phyloP scores from a whole-genome alignment of 2,888 invertebrate genomes.

The Panzeria rudis region DNA sequence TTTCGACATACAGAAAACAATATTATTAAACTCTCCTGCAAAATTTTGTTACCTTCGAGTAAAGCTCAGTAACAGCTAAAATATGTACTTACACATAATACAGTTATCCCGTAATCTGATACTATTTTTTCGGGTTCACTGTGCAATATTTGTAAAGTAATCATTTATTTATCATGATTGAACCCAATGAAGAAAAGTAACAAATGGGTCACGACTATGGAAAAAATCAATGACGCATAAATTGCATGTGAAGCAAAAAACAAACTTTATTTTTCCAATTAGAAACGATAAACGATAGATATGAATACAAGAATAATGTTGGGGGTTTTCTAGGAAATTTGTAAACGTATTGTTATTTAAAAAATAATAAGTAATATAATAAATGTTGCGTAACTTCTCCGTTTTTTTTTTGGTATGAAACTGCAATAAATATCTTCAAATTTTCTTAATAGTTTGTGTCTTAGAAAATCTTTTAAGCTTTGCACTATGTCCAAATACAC shows the following conservation, averaged over 20 bases:
- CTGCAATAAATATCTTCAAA: too few relatives aligned
- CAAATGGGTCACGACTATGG: conserved; percentile 52
- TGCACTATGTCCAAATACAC: too few relatives aligned
- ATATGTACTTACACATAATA: too few relatives aligned
- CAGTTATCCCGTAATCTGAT: too few relatives aligned
- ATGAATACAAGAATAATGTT: neutral
- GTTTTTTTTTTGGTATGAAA: too few relatives aligned
- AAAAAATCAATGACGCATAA: conserved; percentile 60
- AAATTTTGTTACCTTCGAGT: too few relatives aligned
- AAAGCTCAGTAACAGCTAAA: too few relatives aligned
- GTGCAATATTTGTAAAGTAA: neutral
- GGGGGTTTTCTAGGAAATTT: neutral
- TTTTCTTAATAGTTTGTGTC: too few relatives aligned
- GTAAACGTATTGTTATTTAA: neutral
- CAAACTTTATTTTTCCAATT: conserved; percentile 1
- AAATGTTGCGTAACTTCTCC: neutral
- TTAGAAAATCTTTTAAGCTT: too few relatives aligned
- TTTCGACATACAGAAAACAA: too few relatives aligned
- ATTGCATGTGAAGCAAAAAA: conserved; percentile 45
- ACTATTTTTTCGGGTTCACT: neutral
- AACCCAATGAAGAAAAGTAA: conserved; percentile 29
- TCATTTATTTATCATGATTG: conserved; percentile 45
- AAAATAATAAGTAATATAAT: neutral
- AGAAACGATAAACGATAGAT: neutral
- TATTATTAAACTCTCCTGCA: too few relatives aligned